Base-by-base conservation (phyloP, 2,888 invertebrate genomes). In the Baccha elongata region DNA sequence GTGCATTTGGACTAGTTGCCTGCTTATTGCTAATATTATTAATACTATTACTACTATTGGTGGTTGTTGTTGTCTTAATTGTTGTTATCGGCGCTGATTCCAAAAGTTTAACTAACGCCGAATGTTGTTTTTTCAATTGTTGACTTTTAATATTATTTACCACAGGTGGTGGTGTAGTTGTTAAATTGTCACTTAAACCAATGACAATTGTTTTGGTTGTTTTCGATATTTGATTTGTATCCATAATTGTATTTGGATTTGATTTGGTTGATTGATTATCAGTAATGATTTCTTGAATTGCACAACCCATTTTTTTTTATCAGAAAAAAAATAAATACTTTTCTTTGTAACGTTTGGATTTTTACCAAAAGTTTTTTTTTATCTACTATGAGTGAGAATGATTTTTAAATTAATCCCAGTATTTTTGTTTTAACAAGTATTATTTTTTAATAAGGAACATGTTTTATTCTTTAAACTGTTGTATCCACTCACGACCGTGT, bases 41-140 rank as follows among this genome's bases (percentile, higher is more conserved):
- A 62, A 44, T 83, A 83, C 37, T 81, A 73, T 35, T 72, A 65
- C 19, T 55, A 69, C 40, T 83, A 69, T 48, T 79, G 73, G 64
- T 76, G 74, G 83, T 44, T 68, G 64, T 67, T 79, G 85, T 73
- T 84, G 79, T 35, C 64, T 74, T 80, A 42, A 81, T 86, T 73
- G 86, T 88, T 85, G 86, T 88, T 19, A 91, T 87, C 44, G 91
- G 91, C 84, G 91, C 91, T 65, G 92, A 92, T 90, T 93, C 93
- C 90, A 93, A 90, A 91, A 93, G 92, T 91, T 93, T 93, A 88
- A 93, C 93, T 88, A 93, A 91, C 88, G 93, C 93, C 88, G 93
- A 93, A 88, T 93, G 93, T 88, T 93, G 92, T 86, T 93, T 92
- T 89, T 93, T 93, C 89, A 93, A 86, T 84, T 90, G 88, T 84